phyloP scores from a whole-genome alignment of 2,113 vertebrate genomes.

The Apteryx mantelli region DNA sequence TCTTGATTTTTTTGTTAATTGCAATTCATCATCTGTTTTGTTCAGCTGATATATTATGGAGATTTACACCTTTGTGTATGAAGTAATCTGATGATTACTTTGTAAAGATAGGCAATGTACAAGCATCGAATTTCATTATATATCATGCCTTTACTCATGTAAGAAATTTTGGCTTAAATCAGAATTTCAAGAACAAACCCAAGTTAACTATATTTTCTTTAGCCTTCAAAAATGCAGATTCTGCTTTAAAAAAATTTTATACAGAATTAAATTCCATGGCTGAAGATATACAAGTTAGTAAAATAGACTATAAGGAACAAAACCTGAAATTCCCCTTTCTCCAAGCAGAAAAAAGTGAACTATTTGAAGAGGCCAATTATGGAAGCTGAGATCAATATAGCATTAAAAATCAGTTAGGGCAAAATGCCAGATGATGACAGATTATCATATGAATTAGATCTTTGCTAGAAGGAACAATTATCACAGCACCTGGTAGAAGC shows the following conservation, averaged over 20 bases:
- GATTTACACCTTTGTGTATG: slow-evolving; percentile 7
- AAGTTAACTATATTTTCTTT: neutral
- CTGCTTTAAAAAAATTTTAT: neutral
- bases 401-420: slow-evolving; percentile 41
- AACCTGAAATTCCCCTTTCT: neutral
- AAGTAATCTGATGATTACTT: neutral
- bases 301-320: neutral
- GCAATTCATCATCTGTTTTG: neutral
- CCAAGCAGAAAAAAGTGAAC: neutral
- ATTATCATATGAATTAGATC: slow-evolving; percentile 50
- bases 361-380: slow-evolving; percentile 22
- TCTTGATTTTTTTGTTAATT: neutral
- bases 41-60: neutral
- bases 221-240: neutral
- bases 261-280: neutral
- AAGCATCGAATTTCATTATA: neutral
- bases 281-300: neutral
- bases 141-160: neutral
- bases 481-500: slow-evolving; percentile 33
- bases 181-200: neutral
- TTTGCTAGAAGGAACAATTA: slow-evolving; percentile 34
- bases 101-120: neutral
- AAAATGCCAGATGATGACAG: neutral
- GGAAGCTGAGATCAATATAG: slow-evolving; percentile 31
- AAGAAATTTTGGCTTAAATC: neutral